These are phyloP conservation scores for Hyposoter didymator DNA, from an alignment of 2,888 invertebrate species.

Conservation along the genomic window DNA sequence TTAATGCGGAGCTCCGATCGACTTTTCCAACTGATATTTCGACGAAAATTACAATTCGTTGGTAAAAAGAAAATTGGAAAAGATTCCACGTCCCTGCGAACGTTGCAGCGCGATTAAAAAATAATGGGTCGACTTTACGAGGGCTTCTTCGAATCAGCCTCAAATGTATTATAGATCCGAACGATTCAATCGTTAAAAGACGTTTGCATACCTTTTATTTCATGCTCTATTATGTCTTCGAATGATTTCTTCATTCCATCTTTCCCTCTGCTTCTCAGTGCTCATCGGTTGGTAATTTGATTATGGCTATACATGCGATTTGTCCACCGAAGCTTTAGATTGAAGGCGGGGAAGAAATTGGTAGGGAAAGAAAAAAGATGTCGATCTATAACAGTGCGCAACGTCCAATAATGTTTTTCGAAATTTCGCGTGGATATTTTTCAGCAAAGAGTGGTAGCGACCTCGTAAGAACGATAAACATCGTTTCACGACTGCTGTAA, in stretches of 20 bases:
- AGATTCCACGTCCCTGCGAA: neutral
- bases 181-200: neutral
- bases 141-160: neutral
- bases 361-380: neutral
- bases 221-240: slow-evolving; percentile 18
- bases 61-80: neutral
- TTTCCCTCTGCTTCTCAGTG: slow-evolving; percentile 6
- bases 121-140: neutral
- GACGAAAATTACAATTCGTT: neutral
- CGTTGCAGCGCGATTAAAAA: neutral
- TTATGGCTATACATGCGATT: slow-evolving; percentile 26
- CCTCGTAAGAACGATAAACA: neutral
- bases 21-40: neutral
- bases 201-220: slow-evolving; percentile 5
- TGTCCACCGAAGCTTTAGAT: neutral
- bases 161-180: neutral
- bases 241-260: slow-evolving; percentile 20
- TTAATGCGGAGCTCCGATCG: too few relatives aligned
- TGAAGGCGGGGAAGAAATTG: neutral
- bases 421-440: neutral
- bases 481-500: neutral
- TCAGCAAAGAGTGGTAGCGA: neutral
- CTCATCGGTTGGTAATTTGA: slow-evolving; percentile 19
- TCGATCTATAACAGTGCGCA: too few relatives aligned
- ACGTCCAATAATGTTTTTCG: neutral